Percentiles rank a stretch among this genome's conserved stretches.
These are phyloP conservation scores for Rhamphomyia laevipes DNA, from an alignment of 2,888 invertebrate genomes.

Conservation along the genomic window DNA sequence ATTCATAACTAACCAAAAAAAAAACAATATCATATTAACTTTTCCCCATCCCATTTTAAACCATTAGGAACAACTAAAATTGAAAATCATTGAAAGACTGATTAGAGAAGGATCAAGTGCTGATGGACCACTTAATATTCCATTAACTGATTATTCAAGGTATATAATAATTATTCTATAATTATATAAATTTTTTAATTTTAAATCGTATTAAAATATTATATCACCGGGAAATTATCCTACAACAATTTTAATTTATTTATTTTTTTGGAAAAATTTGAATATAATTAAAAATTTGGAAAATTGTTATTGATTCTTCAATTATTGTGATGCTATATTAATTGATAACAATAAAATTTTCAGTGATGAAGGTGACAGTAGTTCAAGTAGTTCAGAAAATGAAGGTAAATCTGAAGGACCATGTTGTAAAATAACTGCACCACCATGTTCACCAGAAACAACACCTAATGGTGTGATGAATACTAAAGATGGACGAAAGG, in stretches of 20 bases:
- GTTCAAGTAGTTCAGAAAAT: conserved; percentile 58
- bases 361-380: conserved; percentile 72
- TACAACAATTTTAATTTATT: too few species aligned
- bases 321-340: too few species aligned
- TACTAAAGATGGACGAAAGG: conserved; percentile 25
- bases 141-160: conserved; percentile 81
- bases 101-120: conserved; percentile 76
- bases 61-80: conserved; percentile 58
- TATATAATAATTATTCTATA: conserved; percentile 34
- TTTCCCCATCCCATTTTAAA: conserved; percentile 19
- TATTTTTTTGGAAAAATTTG: too few species aligned
- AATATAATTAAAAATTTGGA: too few species aligned
- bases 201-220: background rate
- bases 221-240: background rate
- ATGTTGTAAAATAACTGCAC: conserved; percentile 43
- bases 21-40: conserved; percentile 9
- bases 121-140: conserved; percentile 78
- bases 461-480: conserved; percentile 18
- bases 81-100: conserved; percentile 68
- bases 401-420: conserved; percentile 39
- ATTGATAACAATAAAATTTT: too few species aligned
- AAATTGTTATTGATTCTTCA: too few species aligned
- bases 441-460: conserved; percentile 59
- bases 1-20: background rate
- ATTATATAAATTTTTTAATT: background rate